These are phyloP conservation scores for Nematolebias whitei DNA, from an alignment of 2,113 vertebrate species.

Conservation along the genomic window DNA sequence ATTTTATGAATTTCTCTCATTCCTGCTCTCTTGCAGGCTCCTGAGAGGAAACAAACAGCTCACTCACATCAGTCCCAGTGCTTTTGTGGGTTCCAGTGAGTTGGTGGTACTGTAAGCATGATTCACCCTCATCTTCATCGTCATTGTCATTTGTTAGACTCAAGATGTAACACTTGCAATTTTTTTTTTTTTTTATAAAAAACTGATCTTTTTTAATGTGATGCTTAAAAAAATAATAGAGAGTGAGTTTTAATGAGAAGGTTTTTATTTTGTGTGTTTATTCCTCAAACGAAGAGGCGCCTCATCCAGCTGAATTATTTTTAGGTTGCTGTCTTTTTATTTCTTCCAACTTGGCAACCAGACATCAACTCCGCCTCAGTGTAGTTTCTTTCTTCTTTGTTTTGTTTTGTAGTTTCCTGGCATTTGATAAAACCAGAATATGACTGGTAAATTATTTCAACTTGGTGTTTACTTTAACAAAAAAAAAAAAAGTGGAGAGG, in stretches of 20 bases:
- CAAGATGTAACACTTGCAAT: conserved; percentile 27
- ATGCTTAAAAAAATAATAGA: not conserved
- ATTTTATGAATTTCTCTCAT: conserved; percentile 2
- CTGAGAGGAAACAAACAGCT: conserved; percentile 90
- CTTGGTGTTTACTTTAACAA: too few relatives aligned
- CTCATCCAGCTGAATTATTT: not conserved
- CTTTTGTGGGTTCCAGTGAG: conserved; percentile 90
- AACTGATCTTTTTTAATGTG: not conserved
- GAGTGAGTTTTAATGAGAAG: not conserved
- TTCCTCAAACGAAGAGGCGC: not conserved
- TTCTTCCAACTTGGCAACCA: not conserved
- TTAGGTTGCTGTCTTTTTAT: too few relatives aligned
- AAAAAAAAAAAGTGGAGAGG: too few relatives aligned
- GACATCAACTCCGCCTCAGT: not conserved
- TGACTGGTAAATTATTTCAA: too few relatives aligned
- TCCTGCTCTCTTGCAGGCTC: conserved; percentile 73
- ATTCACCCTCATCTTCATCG: conserved; percentile 45
- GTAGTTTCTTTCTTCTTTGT: not conserved
- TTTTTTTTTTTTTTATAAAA: not conserved
- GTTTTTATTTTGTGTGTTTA: not conserved
- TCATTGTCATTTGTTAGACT: conserved; percentile 8
- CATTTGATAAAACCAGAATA: not conserved
- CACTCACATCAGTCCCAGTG: conserved; percentile 83
- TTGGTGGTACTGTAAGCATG: conserved; percentile 91
- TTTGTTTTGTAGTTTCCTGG: not conserved